A percentile compares a stretch with the other conserved stretches of the same genome.
These are phyloP conservation scores for Elaeidobius kamerunicus DNA, from an alignment of 2,888 invertebrate species.

Conservation along the genomic window DNA sequence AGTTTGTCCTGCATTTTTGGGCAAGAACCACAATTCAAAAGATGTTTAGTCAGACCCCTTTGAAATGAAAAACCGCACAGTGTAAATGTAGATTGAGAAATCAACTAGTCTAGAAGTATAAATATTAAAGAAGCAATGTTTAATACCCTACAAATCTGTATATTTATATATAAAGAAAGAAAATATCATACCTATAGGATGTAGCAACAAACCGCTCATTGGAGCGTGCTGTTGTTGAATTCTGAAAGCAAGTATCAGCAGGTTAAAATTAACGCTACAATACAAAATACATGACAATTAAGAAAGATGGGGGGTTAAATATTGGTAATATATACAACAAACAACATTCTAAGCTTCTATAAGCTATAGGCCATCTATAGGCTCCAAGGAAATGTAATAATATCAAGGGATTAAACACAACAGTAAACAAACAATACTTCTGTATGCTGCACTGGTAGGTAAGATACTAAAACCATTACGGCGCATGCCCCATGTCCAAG, in stretches of 20 bases:
- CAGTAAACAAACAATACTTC: too few species aligned
- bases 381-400: slow-evolving; percentile 16
- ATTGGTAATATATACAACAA: slow-evolving; percentile 6
- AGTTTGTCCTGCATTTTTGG: too few species aligned
- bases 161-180: slow-evolving; percentile 29
- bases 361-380: background rate
- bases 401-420: slow-evolving; percentile 22
- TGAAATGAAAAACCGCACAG: too few species aligned
- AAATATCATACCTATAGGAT: slow-evolving; percentile 43
- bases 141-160: too few species aligned
- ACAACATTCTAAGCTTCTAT: slow-evolving; percentile 5
- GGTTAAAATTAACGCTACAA: slow-evolving; percentile 34
- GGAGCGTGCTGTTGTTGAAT: slow-evolving; percentile 43
- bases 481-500: slow-evolving; percentile 41
- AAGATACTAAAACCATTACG: slow-evolving; percentile 43
- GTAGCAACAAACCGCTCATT: slow-evolving; percentile 47
- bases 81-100: too few species aligned
- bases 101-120: too few species aligned
- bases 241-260: slow-evolving; percentile 44
- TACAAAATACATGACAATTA: slow-evolving; percentile 14
- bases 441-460: too few species aligned
- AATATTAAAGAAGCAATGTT: too few species aligned
- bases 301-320: background rate
- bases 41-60: too few species aligned
- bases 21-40: too few species aligned